These are phyloP conservation scores for Dendrolimus punctatus DNA, from an alignment of 1,140 invertebrate species.

Conservation along the genomic window DNA sequence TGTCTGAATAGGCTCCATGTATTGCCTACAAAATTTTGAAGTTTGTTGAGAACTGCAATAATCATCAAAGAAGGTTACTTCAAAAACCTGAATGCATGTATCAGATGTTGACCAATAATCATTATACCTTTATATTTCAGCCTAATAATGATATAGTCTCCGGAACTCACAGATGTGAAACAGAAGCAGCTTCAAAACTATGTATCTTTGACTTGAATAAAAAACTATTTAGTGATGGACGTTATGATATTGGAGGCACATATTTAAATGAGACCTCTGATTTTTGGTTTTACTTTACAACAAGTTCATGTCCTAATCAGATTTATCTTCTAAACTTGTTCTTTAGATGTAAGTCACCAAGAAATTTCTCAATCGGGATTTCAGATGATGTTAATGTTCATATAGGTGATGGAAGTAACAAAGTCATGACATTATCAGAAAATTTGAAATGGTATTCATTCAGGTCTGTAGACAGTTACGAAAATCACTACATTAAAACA, in stretches of 20 bases:
- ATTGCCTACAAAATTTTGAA: too few species aligned
- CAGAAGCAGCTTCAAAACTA: conserved; percentile 27
- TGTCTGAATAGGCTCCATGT: too few species aligned
- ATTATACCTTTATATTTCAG: conserved; percentile 21
- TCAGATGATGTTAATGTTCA: conserved; percentile 23
- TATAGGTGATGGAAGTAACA: conserved; percentile 5
- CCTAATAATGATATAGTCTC: conserved; percentile 24
- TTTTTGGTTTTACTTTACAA: conserved; percentile 46
- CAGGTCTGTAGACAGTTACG: conserved; percentile 21
- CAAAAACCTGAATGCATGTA: too few species aligned
- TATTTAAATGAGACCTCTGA: conserved; percentile 30
- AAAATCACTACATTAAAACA: conserved; percentile 38
- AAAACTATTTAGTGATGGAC: conserved; percentile 26
- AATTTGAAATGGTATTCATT: conserved; percentile 27
- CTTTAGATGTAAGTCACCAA: conserved; percentile 34
- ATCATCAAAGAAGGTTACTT: too few species aligned
- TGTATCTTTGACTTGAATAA: conserved; percentile 35
- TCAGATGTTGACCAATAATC: neutral
- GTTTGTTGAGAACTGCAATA: too few species aligned
- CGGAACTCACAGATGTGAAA: conserved; percentile 29
- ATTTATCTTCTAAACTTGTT: conserved; percentile 45
- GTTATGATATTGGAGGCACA: conserved; percentile 50
- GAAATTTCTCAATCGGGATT: conserved; percentile 31
- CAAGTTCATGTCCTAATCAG: conserved; percentile 25
- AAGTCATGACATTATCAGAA: conserved; percentile 10